Percentiles rank a stretch among this genome's conserved stretches.
These are phyloP conservation scores for Cranoglanis bouderius DNA, from an alignment of 2,113 vertebrate genomes.

Conservation along the genomic window DNA sequence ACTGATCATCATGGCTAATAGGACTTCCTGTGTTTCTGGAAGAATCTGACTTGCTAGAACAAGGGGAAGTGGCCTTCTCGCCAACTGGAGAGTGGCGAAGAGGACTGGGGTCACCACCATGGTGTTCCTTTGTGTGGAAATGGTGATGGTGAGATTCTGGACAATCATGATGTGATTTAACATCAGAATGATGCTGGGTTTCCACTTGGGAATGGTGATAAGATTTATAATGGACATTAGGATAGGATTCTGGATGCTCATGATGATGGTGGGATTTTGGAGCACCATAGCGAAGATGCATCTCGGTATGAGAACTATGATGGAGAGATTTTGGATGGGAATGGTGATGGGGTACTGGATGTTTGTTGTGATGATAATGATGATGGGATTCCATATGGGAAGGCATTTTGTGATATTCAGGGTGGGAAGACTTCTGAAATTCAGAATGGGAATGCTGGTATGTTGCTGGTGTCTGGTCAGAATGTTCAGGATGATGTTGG, in stretches of 20 bases:
- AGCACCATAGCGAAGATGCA: background rate
- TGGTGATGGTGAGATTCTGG: conserved; percentile 19
- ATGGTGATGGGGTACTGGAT: conserved; percentile 8
- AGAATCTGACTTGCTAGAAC: conserved; percentile 54
- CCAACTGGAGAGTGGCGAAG: conserved; percentile 43
- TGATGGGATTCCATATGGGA: background rate
- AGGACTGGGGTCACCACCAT: conserved; percentile 29
- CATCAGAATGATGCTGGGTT: background rate
- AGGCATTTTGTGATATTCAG: background rate
- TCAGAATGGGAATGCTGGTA: background rate
- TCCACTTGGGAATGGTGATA: conserved; percentile 2
- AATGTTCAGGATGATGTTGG: background rate
- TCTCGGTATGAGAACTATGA: conserved; percentile 8
- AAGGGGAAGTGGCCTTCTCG: conserved; percentile 40
- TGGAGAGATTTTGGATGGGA: conserved; percentile 1
- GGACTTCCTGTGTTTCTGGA: conserved; percentile 50
- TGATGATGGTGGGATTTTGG: conserved; percentile 5
- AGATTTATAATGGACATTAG: conserved; percentile 5
- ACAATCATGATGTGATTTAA: background rate
- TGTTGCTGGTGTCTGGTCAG: background rate
- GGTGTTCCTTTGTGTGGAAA: conserved; percentile 36
- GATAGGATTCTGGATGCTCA: conserved; percentile 9
- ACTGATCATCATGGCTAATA: conserved; percentile 62
- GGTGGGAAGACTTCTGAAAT: background rate
- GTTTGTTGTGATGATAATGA: background rate